phyloP scores from a whole-genome alignment of 2,797 vertebrate species.

The Fundulus diaphanus region DNA sequence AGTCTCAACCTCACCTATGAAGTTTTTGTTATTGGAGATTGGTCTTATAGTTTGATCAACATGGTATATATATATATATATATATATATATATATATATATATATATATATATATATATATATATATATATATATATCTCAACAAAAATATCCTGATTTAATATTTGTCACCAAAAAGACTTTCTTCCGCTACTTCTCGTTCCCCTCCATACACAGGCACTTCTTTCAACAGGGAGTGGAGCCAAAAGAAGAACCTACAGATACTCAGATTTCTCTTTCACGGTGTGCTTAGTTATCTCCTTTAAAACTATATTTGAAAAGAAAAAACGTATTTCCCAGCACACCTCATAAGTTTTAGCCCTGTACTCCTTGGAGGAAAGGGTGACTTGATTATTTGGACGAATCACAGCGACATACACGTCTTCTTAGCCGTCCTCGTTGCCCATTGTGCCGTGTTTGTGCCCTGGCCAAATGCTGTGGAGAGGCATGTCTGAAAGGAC shows the following conservation, averaged over 20 bases:
- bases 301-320: neutral
- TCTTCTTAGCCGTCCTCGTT: constrained; percentile 91
- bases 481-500: constrained; percentile 68
- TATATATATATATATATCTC: no score
- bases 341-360: constrained; percentile 96
- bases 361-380: constrained; percentile 96
- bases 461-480: constrained; percentile 68
- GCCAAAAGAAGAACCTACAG: constrained; percentile 14
- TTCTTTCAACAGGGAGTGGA: constrained; percentile 88
- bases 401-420: constrained; percentile 94
- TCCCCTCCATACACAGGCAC: constrained; percentile 95
- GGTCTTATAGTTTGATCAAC: constrained; percentile 93
- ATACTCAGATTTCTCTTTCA: neutral
- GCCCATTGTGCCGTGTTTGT: constrained; percentile 85
- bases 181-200: constrained; percentile 97
- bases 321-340: neutral
- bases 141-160: constrained; percentile 86
- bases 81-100: no score
- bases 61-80: constrained; percentile 92
- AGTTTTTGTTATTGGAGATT: constrained; percentile 93
- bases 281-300: neutral
- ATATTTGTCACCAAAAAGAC: constrained; percentile 92
- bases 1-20: constrained; percentile 85
- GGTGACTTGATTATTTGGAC: constrained; percentile 95
- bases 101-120: no score